A percentile compares a stretch with the other conserved stretches of the same genome.
Conservation (phyloP, 2,888 invertebrate genomes). For the Malthinus seriepunctatus region DNA sequence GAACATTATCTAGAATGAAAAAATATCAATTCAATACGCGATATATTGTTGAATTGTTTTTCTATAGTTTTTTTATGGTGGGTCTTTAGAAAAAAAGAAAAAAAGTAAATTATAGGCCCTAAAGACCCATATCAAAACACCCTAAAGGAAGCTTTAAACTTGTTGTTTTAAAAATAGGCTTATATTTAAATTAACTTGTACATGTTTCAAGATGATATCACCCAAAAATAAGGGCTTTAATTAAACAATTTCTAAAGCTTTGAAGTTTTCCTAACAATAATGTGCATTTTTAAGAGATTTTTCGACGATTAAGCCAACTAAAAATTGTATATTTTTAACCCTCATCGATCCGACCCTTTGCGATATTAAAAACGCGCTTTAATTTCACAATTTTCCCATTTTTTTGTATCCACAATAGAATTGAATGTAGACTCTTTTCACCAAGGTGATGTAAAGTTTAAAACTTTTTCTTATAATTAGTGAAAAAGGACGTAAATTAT, state of each 20-base stretch:
- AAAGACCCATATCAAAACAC: too few species aligned
- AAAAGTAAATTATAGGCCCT: too few species aligned
- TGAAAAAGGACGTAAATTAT: conserved; percentile 9
- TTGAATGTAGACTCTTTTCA: background rate
- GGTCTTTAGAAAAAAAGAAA: background rate
- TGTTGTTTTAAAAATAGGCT: background rate
- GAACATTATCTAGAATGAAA: conserved; percentile 14
- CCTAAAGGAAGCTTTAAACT: too few species aligned
- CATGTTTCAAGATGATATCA: background rate
- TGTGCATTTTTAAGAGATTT: background rate
- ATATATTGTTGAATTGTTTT: conserved; percentile 10
- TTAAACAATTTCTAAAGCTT: background rate
- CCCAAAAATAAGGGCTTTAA: background rate
- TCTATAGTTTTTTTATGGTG: conserved; percentile 1
- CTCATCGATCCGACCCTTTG: too few species aligned
- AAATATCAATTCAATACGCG: conserved; percentile 14
- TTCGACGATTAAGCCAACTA: background rate
- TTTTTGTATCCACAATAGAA: background rate
- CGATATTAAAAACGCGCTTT: too few species aligned
- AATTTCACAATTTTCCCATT: background rate
- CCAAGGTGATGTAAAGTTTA: background rate
- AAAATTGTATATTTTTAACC: too few species aligned
- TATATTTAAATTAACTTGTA: conserved; percentile 5
- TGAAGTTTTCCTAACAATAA: background rate
- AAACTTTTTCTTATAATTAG: conserved; percentile 10